Evolutionary conservation across 92 coral and sea anemone species (phyloP).

Genomic region (Palythoa grandiflora): DNA sequence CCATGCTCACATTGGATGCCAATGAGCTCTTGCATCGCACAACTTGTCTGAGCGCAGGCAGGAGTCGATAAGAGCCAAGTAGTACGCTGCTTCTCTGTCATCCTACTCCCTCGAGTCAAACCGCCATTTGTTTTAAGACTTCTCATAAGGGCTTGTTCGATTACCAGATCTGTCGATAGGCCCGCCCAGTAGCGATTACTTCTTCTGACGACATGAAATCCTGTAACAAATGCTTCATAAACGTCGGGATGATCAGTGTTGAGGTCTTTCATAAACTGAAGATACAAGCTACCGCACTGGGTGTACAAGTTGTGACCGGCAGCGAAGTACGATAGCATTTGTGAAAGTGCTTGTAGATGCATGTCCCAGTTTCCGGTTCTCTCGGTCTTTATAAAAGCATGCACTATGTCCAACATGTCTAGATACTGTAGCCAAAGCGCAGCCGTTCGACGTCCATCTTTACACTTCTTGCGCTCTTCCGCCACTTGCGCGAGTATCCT

Average conservation of each 20-base stretch:
- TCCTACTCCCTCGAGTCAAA: conserved; percentile 65
- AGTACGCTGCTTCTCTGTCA: conserved; percentile 53
- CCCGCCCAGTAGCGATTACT: conserved; percentile 65
- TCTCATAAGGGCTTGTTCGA: conserved; percentile 63
- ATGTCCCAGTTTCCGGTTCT: conserved; percentile 62
- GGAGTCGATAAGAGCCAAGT: conserved; percentile 64
- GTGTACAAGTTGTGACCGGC: conserved; percentile 56
- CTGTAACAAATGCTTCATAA: background rate
- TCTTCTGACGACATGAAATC: background rate
- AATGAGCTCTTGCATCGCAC: conserved; percentile 1
- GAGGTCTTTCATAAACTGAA: background rate
- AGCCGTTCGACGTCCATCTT: conserved; percentile 44
- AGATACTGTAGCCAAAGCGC: conserved; percentile 57
- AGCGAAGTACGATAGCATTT: conserved; percentile 66
- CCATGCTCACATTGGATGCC: background rate
- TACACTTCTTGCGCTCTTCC: background rate
- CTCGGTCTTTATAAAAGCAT: conserved; percentile 59
- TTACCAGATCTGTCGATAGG: conserved; percentile 58
- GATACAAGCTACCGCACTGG: conserved; percentile 3
- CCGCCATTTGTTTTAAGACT: conserved; percentile 65
- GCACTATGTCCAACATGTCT: conserved; percentile 61
- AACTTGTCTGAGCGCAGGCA: conserved; percentile 13
- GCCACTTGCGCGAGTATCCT: background rate
- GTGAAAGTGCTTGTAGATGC: conserved; percentile 45
- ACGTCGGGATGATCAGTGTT: background rate